phyloP scores from a whole-genome alignment of 2,113 vertebrate species.

The Elephas maximus region DNA sequence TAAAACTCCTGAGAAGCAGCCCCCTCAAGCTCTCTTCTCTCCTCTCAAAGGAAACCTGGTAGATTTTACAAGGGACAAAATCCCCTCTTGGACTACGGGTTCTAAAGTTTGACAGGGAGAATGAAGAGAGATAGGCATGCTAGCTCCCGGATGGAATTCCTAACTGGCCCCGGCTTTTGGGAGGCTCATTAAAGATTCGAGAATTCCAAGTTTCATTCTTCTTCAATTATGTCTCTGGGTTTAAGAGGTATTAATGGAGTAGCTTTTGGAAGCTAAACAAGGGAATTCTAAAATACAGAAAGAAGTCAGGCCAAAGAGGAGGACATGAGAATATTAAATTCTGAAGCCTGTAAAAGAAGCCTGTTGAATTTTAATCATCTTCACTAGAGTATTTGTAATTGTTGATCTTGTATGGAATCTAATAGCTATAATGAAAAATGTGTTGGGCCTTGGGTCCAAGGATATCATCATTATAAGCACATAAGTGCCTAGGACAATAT shows the following conservation, averaged over 20 bases:
- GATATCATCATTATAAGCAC: slow-evolving; percentile 81
- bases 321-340: slow-evolving; percentile 64
- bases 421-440: slow-evolving; percentile 82
- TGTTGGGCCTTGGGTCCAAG: slow-evolving; percentile 73
- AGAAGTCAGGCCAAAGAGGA: slow-evolving; percentile 71
- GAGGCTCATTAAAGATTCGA: slow-evolving; percentile 43
- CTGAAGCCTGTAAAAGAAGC: slow-evolving; percentile 71
- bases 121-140: background rate
- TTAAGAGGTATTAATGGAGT: slow-evolving; percentile 69
- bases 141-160: slow-evolving; percentile 34
- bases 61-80: background rate
- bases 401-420: slow-evolving; percentile 82
- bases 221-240: slow-evolving; percentile 65
- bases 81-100: background rate
- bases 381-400: slow-evolving; percentile 72
- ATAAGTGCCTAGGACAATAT: slow-evolving; percentile 81
- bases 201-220: slow-evolving; percentile 70
- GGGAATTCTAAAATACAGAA: slow-evolving; percentile 75
- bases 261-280: slow-evolving; percentile 83
- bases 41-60: background rate
- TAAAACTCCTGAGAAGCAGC: background rate
- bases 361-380: slow-evolving; percentile 80
- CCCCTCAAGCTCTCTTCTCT: background rate
- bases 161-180: slow-evolving; percentile 18
- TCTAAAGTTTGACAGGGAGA: background rate